Base-by-base conservation (phyloP, 2,113 vertebrate genomes). In the Esox niger region DNA sequence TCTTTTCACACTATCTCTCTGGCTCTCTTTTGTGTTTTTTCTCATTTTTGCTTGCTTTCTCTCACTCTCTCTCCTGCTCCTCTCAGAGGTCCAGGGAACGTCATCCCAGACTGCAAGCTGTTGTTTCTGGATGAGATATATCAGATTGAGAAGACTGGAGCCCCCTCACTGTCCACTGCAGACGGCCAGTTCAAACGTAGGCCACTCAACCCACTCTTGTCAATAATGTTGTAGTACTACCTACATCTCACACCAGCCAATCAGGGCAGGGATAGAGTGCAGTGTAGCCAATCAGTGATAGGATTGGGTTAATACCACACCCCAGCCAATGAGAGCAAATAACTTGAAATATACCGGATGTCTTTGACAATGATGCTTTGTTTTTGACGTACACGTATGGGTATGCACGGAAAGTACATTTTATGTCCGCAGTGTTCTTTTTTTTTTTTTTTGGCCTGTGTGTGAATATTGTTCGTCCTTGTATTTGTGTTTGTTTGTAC, bases 121-220 rank as follows among this genome's bases (percentile, higher is more conserved):
- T 83, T 92, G 68, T 98, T 96, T 83, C 79, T 94, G 85, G 95
- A 99, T 80, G 97, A 99, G 92, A 92, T 99, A 83, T 99, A 97
- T 92, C 94, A 94, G 87, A 90, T 97, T 75, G 97, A 99, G 90
- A 95, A 93, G 69, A 93, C 93, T 69, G 97, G 97, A 88, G 93
- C 93, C 15, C 92, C 90, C 66, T 89, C 96, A 0, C 86, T 99
- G 69, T 96, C 95, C 15, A 86, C 93, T 79, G 90, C 92, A 32
- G 95, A 99, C 73, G 97, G 97, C 88, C 95, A 95, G 69, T 98
- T 96, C 87, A 96, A 95, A 96, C 93, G 97, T 98, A 89, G 21
- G 77, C 64, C 30, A n/a, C n/a, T 63, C 27, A 47, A 11, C 33
- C 33, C 35, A 23, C 23, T 33, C 23, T 17, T 11, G 33, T 2